Percentiles rank a stretch among this genome's conserved stretches.
These are phyloP conservation scores for Sminthurides aquaticus DNA, from an alignment of 2,888 invertebrate genomes.

Conservation along the genomic window DNA sequence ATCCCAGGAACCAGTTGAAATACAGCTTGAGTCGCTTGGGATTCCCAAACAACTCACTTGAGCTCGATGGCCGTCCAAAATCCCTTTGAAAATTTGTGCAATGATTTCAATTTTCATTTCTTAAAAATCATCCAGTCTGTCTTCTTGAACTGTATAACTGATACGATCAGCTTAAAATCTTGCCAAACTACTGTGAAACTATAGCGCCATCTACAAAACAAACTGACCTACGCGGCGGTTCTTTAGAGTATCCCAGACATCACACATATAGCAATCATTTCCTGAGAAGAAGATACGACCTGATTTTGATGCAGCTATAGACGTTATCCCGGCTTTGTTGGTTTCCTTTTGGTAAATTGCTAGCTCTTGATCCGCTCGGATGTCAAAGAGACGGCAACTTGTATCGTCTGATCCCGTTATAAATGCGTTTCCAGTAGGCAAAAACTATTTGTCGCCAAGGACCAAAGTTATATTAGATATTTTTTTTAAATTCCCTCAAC, in stretches of 20 bases:
- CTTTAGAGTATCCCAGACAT: not conserved
- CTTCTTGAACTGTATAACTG: too few relatives aligned
- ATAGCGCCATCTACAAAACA: too few relatives aligned
- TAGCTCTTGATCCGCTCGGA: not conserved
- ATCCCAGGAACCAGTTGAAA: too few relatives aligned
- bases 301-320: not conserved
- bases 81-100: too few relatives aligned
- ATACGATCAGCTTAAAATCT: too few relatives aligned
- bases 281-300: not conserved
- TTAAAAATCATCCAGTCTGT: too few relatives aligned
- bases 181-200: too few relatives aligned
- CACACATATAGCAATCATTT: not conserved
- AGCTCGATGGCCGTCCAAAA: too few relatives aligned
- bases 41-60: too few relatives aligned
- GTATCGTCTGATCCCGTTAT: not conserved
- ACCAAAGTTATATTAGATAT: not conserved
- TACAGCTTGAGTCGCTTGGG: too few relatives aligned
- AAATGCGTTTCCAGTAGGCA: not conserved
- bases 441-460: not conserved
- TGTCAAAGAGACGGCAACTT: not conserved
- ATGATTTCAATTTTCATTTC: too few relatives aligned
- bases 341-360: not conserved
- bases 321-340: not conserved
- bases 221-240: too few relatives aligned
- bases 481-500: not conserved